Evolutionary conservation across 2,888 invertebrate genomes (phyloP), one percentile per base, ranked within the genome.

Genomic region (Ectropis crepuscularia): DNA sequence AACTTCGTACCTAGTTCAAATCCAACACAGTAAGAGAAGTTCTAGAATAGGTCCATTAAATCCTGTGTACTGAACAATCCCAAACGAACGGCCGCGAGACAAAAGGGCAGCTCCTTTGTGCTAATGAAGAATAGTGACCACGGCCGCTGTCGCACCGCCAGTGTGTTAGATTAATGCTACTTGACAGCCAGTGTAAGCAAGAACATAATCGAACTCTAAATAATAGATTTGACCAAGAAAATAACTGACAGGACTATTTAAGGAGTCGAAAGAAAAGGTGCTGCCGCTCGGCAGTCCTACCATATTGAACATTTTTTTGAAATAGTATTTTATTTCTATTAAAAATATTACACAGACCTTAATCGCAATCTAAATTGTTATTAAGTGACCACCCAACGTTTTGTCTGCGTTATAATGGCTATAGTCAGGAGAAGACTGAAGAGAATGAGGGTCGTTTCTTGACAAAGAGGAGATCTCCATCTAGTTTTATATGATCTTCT

Each of bases 51-150:
- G 76, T 57, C 74, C 9, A 45, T 68, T 53, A n/a, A 53, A 54
- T 82, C 76, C 80, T 80, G 77, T 81, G 83, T 83, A 81, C 83
- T 82, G 83, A 88, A 90, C 90, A 91, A 90, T 91, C 86, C 85
- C 83, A 87, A 90, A 86, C 87, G 88, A 90, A 90, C 87, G 88
- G 89, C 70, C 79, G 78, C 79, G 80, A 89, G 88, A 92, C 92
- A 92, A 92, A 89, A 89, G 91, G 83, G 77, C 76, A 75, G 68
- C 79, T 86, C 91, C 90, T 90, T 92, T 92, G 92, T 92, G 75
- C 83, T 87, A 89, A 89, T 90, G 91, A 92, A 91, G 92, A 91
- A 91, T 92, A 92, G 92, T 88, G 89, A 90, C 88, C 88, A 84
- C 81, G 78, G 48, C 63, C 58, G 45, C 83, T 83, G 83, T 82